Base-by-base conservation (phyloP, 2,797 vertebrate genomes). In the Cetoscarus ocellatus region DNA sequence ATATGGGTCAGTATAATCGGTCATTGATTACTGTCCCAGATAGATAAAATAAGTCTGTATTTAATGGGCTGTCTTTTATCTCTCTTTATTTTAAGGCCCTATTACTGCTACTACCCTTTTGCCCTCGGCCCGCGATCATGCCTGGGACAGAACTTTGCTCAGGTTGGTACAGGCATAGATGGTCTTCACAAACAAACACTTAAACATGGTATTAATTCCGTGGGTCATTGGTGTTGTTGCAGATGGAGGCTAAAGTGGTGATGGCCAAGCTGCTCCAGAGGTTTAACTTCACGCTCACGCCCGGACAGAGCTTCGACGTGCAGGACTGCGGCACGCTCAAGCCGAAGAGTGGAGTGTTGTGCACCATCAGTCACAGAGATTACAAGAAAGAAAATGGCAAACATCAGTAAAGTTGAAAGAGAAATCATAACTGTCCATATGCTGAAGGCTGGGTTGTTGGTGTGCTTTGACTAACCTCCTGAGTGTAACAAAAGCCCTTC, bases 231-330 rank as follows among this genome's bases (percentile, higher is more conserved):
- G 0, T 51, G 47, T 79, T 18, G 65, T 76, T 82, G 47, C 93
- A 98, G 96, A 96, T 98, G 94, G 96, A 98, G 81, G 96, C 94
- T 0, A 98, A 98, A 88, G 95, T 98, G 68, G 93, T 97, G 67
- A 96, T 98, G 95, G 95, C 96, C 66, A 98, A 97, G 85, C 85
- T 98, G 75, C 81, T 98, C 63, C 97, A 98, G 93, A 96, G 97
- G 88, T 96, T 96, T 67, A 94, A 97, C 55, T 95, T 97, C 84
- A 90, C 80, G 52, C 91, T 97, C 45, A 84, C 91, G 14, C 94
- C 95, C 0, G 96, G 94, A 36, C 95, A 98, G 91, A 94, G 86
- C 61, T 96, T 95, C 35, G 92, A 92, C 14, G 82, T 98, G 52
- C 1, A 90, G 80, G 97, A 97, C 61, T 88, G 65, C 1, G 96